Percentiles rank a stretch among this genome's conserved stretches.
Evolutionary conservation across 1,140 invertebrate genomes (phyloP).

Genomic region (Heliothis subflexa): DNA sequence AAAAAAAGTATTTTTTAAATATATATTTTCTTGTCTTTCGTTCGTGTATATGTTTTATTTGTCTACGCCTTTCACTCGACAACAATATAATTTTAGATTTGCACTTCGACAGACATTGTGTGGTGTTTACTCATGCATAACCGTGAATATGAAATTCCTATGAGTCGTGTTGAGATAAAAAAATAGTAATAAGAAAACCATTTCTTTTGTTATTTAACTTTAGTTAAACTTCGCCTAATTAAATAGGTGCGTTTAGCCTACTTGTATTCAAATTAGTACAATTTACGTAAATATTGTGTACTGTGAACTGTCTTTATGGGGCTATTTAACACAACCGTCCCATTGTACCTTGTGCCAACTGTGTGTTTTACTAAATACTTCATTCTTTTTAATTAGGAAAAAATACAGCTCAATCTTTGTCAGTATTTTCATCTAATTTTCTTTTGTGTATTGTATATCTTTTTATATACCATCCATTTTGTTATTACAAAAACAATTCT

Average conservation of each 20-base stretch:
- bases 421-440: slow-evolving; percentile 2
- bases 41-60: not conserved
- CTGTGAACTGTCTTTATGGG: not conserved
- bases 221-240: not conserved
- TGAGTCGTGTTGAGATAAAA: too few species aligned
- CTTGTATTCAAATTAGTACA: slow-evolving; percentile 3
- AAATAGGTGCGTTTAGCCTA: not conserved
- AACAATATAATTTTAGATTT: too few species aligned
- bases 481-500: too few species aligned
- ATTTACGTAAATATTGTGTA: not conserved
- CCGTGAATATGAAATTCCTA: not conserved
- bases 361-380: slow-evolving; percentile 28
- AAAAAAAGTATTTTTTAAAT: not conserved
- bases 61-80: too few species aligned
- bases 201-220: not conserved
- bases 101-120: too few species aligned
- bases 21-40: not conserved
- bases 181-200: not conserved
- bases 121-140: not conserved
- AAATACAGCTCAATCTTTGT: slow-evolving; percentile 21
- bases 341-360: slow-evolving; percentile 69
- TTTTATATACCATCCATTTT: too few species aligned
- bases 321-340: slow-evolving; percentile 60
- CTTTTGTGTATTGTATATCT: too few species aligned
- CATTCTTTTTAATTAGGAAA: slow-evolving; percentile 22